Evolutionary conservation across 2,888 invertebrate species (phyloP), one percentile per base, ranked within the genome.

Genomic region (Chalcosyrphus nemorum): DNA sequence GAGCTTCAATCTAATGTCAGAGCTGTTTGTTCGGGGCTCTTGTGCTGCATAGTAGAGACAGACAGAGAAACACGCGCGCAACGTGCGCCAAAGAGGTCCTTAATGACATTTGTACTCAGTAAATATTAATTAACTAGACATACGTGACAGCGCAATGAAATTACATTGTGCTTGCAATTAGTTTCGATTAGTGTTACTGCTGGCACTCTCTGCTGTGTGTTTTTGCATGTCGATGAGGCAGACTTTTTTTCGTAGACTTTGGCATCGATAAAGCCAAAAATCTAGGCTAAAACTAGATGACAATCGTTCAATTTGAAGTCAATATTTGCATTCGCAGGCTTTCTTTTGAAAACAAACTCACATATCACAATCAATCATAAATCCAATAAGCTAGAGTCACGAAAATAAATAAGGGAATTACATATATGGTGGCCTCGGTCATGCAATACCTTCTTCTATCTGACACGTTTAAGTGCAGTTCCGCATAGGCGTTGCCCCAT

Each of bases 401-500:
- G 24, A 17, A 54, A 15, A 45, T 24, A 38, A 38, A 38, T 38
- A 38, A 38, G 13, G 38, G 38, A 1, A 38, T 38, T 38, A 38
- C 35, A n/a, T 24, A 24, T 4, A 45, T n/a, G n/a, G n/a, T n/a
- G 47, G 29, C 32, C 29, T 19, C 21, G 45, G 47, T 17, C 63
- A 41, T 61, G 43, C 63, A 21, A 56, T 47, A 32, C 24, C 4
- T 24, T 4, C 15, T n/a, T 21, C 27, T 63, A 21, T 63, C 72
- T 59, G 65, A 66, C 78, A 72, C 57, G 72, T 59, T 80, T 74
- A 66, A 72, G 59, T 66, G 65, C 56, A 65, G 43, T 72, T 72
- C 78, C 78, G 74, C 65, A 80, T 65, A 57, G 72, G 78, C 65
- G 72, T 72, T 72, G 50, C 57, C 61, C 2, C 54, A 61, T 77